Base-by-base conservation (phyloP, 2,888 invertebrate species). In the Watsonalla binaria region DNA sequence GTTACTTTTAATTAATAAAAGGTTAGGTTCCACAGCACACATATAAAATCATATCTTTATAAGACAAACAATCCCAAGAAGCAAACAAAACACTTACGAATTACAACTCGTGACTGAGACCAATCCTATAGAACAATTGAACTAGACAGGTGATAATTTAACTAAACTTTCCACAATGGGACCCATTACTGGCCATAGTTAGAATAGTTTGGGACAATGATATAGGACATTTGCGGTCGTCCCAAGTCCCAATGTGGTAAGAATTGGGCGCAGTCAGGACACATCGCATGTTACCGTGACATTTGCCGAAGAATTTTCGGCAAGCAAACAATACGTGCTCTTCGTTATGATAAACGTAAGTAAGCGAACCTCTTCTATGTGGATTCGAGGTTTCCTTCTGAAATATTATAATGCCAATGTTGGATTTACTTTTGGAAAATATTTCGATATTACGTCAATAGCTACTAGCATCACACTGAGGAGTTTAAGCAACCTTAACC, bases 241-340 rank as follows among this genome's bases (percentile, higher is more conserved):
- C 42, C 5, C 42, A 42, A 42, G 42, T 42, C 42, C 42, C 42
- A 5, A 42, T 42, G 42, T 6, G 9, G 42, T 8, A 37, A 11
- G 49, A 57, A 68, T 61, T 60, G 60, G 53, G 54, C 56, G 52
- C 59, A 57, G 65, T 66, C 68, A 68, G 59, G 66, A 56, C 61
- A 68, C 57, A 63, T 68, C 51, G 66, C 68, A 68, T 68, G 68
- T 59, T 56, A 15, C 15, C 45, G 6, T n/a, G 59, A 51, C 61
- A 61, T 66, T 66, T 42, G 42, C 42, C 42, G 9, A 11, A 42
- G 11, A 11, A 11, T 42, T 42, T 42, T 42, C 42, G 11, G 42
- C 5, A 11, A 11, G 42, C 42, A 42, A 42, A 42, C 11, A 42
- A 42, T 11, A 42, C 42, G 11, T 42, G 42, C 11, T 42, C 42